A percentile compares a stretch with the other conserved stretches of the same genome.
These are phyloP conservation scores for Stenoptilia bipunctidactyla DNA, from an alignment of 2,888 invertebrate genomes.

Conservation along the genomic window DNA sequence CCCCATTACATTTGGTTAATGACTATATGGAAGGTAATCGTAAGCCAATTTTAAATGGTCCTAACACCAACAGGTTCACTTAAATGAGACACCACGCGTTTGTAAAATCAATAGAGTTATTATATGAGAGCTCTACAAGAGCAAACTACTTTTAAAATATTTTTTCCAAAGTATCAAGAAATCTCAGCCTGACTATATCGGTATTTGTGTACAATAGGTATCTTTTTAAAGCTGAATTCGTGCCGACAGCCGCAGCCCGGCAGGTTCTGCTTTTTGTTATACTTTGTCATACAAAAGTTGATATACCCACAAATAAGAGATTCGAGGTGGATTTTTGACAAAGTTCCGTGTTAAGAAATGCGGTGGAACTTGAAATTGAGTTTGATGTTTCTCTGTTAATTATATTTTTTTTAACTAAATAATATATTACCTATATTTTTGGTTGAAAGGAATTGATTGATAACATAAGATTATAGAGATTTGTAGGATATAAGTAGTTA, in stretches of 20 bases:
- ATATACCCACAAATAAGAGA: neutral
- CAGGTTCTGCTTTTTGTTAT: neutral
- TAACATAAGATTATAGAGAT: too few species aligned
- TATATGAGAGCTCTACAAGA: too few species aligned
- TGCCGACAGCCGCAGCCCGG: neutral
- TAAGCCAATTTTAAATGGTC: too few species aligned
- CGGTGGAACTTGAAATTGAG: neutral
- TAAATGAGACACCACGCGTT: too few species aligned
- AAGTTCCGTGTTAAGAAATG: neutral
- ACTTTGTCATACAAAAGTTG: conserved; percentile 1
- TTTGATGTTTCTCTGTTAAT: neutral
- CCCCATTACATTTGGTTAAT: too few species aligned
- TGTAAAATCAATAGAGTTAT: too few species aligned
- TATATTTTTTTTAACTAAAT: neutral
- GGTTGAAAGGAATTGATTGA: too few species aligned
- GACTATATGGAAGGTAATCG: too few species aligned
- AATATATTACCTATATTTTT: neutral
- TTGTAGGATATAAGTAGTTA: too few species aligned
- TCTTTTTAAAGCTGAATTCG: neutral
- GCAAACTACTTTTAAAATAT: too few species aligned
- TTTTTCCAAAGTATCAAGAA: neutral
- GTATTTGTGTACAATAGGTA: neutral
- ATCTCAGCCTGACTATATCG: neutral
- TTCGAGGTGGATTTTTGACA: neutral
- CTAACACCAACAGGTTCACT: too few species aligned